These are phyloP conservation scores for Zaprionus taronus DNA, from an alignment of 1,140 invertebrate genomes.

Conservation along the genomic window DNA sequence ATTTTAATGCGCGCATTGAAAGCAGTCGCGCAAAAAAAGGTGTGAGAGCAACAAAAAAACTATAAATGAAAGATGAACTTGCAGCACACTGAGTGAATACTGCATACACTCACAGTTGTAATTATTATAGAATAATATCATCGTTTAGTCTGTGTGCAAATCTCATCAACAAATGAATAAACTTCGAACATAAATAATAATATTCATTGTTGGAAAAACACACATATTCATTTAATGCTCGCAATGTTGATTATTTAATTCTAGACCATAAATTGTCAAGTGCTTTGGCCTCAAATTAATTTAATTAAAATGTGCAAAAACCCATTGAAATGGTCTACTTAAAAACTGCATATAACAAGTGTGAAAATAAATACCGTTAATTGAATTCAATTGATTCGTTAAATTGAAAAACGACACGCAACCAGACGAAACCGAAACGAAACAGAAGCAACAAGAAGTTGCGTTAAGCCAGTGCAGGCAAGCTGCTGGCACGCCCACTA, in stretches of 20 bases:
- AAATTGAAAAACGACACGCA: constrained; percentile 1
- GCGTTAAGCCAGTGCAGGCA: background rate
- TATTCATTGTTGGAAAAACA: background rate
- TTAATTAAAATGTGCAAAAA: constrained; percentile 45
- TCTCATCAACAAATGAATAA: constrained; percentile 7
- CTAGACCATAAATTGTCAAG: constrained; percentile 21
- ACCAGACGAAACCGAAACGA: background rate
- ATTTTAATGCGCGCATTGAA: constrained; percentile 1
- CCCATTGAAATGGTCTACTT: constrained; percentile 8
- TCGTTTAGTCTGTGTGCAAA: background rate
- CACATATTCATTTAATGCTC: constrained; percentile 2
- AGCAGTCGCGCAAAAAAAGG: background rate
- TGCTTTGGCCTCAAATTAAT: constrained; percentile 36
- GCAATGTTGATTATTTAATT: constrained; percentile 29
- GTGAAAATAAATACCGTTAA: constrained; percentile 34
- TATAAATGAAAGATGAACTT: background rate
- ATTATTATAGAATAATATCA: background rate
- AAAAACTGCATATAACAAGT: constrained; percentile 21
- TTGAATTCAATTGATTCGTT: constrained; percentile 27
- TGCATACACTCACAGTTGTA: background rate
- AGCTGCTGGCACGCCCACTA: constrained; percentile 18
- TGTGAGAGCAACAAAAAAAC: background rate
- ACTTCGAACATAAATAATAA: background rate
- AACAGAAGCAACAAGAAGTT: background rate
- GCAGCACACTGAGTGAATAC: background rate